phyloP scores from a whole-genome alignment of 2,888 invertebrate species.

The Mesochorus sp. region DNA sequence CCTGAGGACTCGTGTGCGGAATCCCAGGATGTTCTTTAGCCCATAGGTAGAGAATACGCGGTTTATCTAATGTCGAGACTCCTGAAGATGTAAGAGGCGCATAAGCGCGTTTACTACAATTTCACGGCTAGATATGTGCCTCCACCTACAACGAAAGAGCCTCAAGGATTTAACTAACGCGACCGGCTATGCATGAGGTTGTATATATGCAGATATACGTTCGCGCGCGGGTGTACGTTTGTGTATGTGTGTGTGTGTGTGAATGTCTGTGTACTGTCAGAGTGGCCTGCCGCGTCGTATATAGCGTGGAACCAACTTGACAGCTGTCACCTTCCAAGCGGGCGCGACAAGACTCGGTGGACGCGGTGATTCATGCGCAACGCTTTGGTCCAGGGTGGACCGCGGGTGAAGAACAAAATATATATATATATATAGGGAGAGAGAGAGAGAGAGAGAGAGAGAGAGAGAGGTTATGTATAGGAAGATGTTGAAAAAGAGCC shows the following conservation, averaged over 20 bases:
- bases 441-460: conserved; percentile 4
- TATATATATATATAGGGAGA: conserved; percentile 28
- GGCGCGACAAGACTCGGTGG: conserved; percentile 77
- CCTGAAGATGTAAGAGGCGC: conserved; percentile 46
- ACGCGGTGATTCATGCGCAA: conserved; percentile 78
- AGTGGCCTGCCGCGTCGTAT: conserved; percentile 61
- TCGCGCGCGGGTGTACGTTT: background rate
- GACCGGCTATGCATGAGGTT: background rate
- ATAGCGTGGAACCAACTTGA: conserved; percentile 71
- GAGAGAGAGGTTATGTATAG: conserved; percentile 5
- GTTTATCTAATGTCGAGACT: conserved; percentile 36
- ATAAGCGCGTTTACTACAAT: conserved; percentile 37
- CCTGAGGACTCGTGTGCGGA: conserved; percentile 20
- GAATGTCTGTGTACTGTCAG: conserved; percentile 16
- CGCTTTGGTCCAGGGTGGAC: conserved; percentile 44
- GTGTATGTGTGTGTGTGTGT: no score
- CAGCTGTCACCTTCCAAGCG: conserved; percentile 80
- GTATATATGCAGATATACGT: background rate
- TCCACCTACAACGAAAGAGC: conserved; percentile 41
- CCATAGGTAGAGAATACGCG: conserved; percentile 3
- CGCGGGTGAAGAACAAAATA: conserved; percentile 27
- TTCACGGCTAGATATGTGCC: conserved; percentile 43
- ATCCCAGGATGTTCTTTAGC: conserved; percentile 39
- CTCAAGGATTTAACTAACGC: conserved; percentile 15
- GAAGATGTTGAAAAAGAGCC: background rate